These are phyloP conservation scores for Tinea semifulvella DNA, from an alignment of 2,888 invertebrate genomes.

Conservation along the genomic window DNA sequence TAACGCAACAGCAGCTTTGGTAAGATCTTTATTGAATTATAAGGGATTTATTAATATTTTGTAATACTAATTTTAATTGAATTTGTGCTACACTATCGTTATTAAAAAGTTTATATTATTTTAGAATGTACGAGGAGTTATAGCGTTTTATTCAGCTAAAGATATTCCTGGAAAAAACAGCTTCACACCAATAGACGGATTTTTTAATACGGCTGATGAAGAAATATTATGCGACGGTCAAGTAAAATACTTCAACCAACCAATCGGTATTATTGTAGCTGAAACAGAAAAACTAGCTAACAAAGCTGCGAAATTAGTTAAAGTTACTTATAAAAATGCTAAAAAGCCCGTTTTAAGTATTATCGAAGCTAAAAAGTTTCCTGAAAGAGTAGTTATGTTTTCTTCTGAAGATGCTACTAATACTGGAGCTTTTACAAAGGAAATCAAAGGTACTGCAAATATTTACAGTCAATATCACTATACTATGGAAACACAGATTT, in stretches of 20 bases:
- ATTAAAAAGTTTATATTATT: slow-evolving; percentile 21
- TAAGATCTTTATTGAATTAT: slow-evolving; percentile 24
- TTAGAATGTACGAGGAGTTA: slow-evolving; percentile 70
- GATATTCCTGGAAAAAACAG: slow-evolving; percentile 74
- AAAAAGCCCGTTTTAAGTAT: slow-evolving; percentile 40
- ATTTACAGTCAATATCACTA: slow-evolving; percentile 74
- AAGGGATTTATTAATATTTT: background rate
- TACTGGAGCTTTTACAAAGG: slow-evolving; percentile 41
- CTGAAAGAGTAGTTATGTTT: slow-evolving; percentile 24
- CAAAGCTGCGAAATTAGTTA: slow-evolving; percentile 62
- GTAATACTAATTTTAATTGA: background rate
- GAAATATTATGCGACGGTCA: slow-evolving; percentile 57
- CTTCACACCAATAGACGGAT: slow-evolving; percentile 26
- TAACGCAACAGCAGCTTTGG: slow-evolving; percentile 66
- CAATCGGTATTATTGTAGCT: slow-evolving; percentile 77
- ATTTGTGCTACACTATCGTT: background rate
- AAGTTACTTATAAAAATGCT: slow-evolving; percentile 54
- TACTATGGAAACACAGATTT: slow-evolving; percentile 74
- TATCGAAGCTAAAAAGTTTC: slow-evolving; percentile 34
- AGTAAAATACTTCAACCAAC: slow-evolving; percentile 71
- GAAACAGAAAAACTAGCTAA: slow-evolving; percentile 65
- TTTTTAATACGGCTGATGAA: slow-evolving; percentile 33
- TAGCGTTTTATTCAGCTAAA: slow-evolving; percentile 69
- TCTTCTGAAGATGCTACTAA: slow-evolving; percentile 26
- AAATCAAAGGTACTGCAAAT: slow-evolving; percentile 58